A percentile compares a stretch with the other conserved stretches of the same genome.
These are phyloP conservation scores for Aratinga solstitialis DNA, from an alignment of 2,797 vertebrate species.

Conservation along the genomic window DNA sequence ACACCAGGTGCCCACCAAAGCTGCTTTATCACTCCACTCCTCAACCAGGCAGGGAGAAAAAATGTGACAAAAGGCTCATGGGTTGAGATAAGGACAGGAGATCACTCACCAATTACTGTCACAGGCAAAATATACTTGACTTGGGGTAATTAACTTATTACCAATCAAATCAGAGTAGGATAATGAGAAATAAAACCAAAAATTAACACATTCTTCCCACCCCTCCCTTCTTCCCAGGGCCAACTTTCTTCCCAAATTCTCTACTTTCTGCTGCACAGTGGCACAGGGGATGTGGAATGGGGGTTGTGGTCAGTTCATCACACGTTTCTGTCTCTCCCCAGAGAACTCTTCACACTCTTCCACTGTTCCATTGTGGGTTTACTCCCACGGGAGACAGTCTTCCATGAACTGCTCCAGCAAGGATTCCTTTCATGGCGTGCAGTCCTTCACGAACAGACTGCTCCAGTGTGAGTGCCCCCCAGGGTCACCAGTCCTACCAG, in stretches of 20 bases:
- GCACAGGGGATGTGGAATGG: not conserved
- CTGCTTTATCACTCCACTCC: not conserved
- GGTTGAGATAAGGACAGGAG: not conserved
- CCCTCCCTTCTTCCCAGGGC: not conserved
- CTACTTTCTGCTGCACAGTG: not conserved
- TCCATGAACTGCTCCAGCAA: not conserved
- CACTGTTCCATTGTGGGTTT: not conserved
- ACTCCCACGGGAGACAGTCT: not conserved
- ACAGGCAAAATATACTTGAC: not conserved
- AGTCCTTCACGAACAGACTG: not conserved
- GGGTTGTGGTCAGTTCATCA: not conserved
- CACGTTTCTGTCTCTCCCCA: not conserved
- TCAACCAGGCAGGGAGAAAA: not conserved
- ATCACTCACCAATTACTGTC: not conserved
- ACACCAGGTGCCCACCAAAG: not conserved
- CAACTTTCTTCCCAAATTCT: not conserved
- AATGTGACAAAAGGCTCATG: not conserved
- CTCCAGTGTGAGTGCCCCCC: not conserved
- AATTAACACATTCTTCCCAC: not conserved
- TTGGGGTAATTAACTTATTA: not conserved
- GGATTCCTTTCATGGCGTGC: not conserved
- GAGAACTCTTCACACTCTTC: not conserved
- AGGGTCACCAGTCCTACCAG: not conserved
- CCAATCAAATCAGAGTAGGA: not conserved
- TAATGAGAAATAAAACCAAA: not conserved